These are phyloP conservation scores for Drosophila macrospina DNA, from an alignment of 2,888 invertebrate species.

Conservation along the genomic window DNA sequence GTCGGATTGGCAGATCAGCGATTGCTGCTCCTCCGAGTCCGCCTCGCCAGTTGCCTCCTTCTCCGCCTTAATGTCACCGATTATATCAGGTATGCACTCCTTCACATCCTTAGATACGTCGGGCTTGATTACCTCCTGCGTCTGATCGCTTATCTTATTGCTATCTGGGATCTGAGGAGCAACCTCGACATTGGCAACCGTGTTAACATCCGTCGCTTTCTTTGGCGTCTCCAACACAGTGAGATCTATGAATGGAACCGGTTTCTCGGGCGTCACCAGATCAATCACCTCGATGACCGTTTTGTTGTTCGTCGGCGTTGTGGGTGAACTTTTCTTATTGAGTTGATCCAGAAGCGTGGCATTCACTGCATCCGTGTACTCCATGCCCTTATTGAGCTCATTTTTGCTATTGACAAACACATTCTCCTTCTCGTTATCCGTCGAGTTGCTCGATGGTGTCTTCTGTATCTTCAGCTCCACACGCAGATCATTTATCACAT, in stretches of 20 bases:
- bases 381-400: slow-evolving; percentile 84
- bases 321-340: slow-evolving; percentile 70
- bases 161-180: slow-evolving; percentile 61
- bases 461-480: slow-evolving; percentile 84
- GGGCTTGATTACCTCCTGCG: slow-evolving; percentile 72
- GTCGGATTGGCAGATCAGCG: slow-evolving; percentile 73
- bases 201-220: slow-evolving; percentile 67
- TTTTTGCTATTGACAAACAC: slow-evolving; percentile 84
- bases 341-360: slow-evolving; percentile 82
- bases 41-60: slow-evolving; percentile 40
- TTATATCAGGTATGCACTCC: slow-evolving; percentile 84
- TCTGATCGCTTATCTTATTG: slow-evolving; percentile 73
- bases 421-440: slow-evolving; percentile 85
- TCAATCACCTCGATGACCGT: slow-evolving; percentile 84
- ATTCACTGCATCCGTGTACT: slow-evolving; percentile 84
- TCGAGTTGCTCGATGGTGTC: slow-evolving; percentile 75
- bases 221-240: slow-evolving; percentile 78
- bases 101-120: slow-evolving; percentile 84
- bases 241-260: slow-evolving; percentile 80
- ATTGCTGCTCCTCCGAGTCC: slow-evolving; percentile 67
- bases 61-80: slow-evolving; percentile 76
- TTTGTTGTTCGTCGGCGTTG: slow-evolving; percentile 78
- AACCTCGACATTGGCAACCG: slow-evolving; percentile 54
- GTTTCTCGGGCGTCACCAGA: slow-evolving; percentile 84
- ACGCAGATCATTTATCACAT: slow-evolving; percentile 83